These are phyloP conservation scores for Piliocolobus tephrosceles DNA, from an alignment of 2,113 vertebrate genomes.

Conservation along the genomic window DNA sequence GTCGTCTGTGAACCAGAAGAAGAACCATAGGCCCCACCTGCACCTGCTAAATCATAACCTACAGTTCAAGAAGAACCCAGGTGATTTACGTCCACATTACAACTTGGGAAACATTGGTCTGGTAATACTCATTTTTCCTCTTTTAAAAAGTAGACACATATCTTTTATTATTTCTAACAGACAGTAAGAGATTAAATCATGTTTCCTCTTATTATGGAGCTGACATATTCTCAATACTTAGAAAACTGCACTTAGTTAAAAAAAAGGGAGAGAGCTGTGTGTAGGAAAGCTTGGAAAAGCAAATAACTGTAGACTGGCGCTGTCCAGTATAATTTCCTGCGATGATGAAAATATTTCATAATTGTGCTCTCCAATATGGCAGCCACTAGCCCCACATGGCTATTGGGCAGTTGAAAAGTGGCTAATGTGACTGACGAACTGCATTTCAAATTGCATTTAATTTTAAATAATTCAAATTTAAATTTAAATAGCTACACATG, in stretches of 20 bases:
- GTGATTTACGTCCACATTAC: not conserved
- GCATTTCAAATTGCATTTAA: not conserved
- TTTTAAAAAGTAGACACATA: not conserved
- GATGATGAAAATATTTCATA: not conserved
- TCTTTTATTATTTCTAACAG: not conserved
- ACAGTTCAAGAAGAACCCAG: not conserved
- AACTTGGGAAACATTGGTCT: not conserved
- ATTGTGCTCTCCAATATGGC: not conserved
- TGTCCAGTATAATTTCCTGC: not conserved
- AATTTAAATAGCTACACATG: not conserved
- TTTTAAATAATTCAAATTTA: not conserved
- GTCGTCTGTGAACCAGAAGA: not conserved
- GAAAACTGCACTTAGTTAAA: not conserved
- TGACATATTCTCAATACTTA: not conserved
- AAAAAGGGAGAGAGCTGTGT: not conserved
- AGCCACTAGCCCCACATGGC: not conserved
- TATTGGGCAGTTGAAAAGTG: not conserved
- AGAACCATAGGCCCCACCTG: not conserved
- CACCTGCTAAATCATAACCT: not conserved
- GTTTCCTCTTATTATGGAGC: not conserved
- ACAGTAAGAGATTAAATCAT: not conserved
- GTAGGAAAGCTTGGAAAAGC: not conserved
- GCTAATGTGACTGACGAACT: not conserved
- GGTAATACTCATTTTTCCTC: not conserved
- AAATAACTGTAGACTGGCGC: not conserved